A percentile compares a stretch with the other conserved stretches of the same genome.
Evolutionary conservation across 2,797 vertebrate species (phyloP).

Genomic region (Danio albolineatus): DNA sequence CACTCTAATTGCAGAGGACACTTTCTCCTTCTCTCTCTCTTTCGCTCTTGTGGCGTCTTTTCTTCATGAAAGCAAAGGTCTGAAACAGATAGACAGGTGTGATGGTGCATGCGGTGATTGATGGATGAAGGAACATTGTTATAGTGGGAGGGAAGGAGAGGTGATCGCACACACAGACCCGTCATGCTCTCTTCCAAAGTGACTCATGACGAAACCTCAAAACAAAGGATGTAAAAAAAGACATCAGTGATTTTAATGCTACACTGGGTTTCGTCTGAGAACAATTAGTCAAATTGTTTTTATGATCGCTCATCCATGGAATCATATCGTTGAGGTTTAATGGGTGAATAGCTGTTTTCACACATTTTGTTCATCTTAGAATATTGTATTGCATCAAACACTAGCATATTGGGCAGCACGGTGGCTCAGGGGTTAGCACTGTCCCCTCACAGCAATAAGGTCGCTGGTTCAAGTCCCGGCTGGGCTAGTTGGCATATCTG

Average conservation of each 20-base stretch:
- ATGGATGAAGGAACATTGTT: constrained; percentile 12
- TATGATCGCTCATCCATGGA: background rate
- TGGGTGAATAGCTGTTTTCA: background rate
- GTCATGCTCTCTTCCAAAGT: constrained; percentile 19
- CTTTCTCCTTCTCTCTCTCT: background rate
- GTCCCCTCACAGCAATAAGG: too few relatives aligned
- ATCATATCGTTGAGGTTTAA: constrained; percentile 5
- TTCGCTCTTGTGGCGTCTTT: background rate
- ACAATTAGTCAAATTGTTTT: constrained; percentile 4
- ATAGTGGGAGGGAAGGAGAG: constrained; percentile 15
- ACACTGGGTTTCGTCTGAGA: background rate
- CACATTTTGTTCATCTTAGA: too few relatives aligned
- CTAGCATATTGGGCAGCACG: too few relatives aligned
- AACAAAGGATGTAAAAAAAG: background rate
- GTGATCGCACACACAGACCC: constrained; percentile 1
- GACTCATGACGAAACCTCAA: background rate
- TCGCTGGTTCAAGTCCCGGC: too few relatives aligned
- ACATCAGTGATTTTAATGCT: background rate
- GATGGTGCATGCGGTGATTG: constrained; percentile 17
- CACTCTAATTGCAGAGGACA: constrained; percentile 43
- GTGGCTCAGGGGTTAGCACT: too few relatives aligned
- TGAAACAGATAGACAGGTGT: constrained; percentile 12
- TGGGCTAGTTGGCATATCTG: too few relatives aligned
- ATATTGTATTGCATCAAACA: too few relatives aligned
- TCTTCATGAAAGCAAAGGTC: constrained; percentile 5